phyloP scores from a whole-genome alignment of 2,113 vertebrate genomes.

The Haemorhous mexicanus region DNA sequence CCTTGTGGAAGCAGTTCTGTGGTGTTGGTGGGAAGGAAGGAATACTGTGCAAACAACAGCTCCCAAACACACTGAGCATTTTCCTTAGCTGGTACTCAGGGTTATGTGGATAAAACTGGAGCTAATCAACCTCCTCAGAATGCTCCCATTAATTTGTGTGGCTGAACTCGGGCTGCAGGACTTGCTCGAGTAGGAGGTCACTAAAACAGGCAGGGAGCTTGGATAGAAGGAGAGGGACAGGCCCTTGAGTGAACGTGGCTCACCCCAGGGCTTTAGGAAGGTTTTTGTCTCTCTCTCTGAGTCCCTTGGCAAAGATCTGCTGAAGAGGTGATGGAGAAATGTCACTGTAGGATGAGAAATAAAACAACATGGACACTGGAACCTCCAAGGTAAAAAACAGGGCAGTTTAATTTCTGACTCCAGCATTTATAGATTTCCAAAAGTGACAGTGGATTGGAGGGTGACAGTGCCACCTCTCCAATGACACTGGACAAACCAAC shows the following conservation, averaged over 20 bases:
- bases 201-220: neutral
- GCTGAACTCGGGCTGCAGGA: neutral
- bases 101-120: neutral
- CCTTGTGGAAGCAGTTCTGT: neutral
- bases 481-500: too few relatives aligned
- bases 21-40: neutral
- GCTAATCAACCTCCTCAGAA: neutral
- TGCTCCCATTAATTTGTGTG: neutral
- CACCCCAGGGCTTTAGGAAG: neutral
- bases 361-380: too few relatives aligned
- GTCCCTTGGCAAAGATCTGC: neutral
- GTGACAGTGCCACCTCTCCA: too few relatives aligned
- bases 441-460: too few relatives aligned
- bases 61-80: neutral
- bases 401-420: too few relatives aligned
- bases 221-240: neutral
- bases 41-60: neutral
- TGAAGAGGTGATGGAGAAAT: neutral
- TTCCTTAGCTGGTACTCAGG: neutral
- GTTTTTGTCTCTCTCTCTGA: neutral
- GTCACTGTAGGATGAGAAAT: too few relatives aligned
- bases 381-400: too few relatives aligned
- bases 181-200: neutral
- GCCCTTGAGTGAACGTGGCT: neutral
- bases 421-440: too few relatives aligned